Evolutionary conservation across 1,140 invertebrate species (phyloP), one percentile per base, ranked within the genome.

Genomic region (Heliconius eleuchia): DNA sequence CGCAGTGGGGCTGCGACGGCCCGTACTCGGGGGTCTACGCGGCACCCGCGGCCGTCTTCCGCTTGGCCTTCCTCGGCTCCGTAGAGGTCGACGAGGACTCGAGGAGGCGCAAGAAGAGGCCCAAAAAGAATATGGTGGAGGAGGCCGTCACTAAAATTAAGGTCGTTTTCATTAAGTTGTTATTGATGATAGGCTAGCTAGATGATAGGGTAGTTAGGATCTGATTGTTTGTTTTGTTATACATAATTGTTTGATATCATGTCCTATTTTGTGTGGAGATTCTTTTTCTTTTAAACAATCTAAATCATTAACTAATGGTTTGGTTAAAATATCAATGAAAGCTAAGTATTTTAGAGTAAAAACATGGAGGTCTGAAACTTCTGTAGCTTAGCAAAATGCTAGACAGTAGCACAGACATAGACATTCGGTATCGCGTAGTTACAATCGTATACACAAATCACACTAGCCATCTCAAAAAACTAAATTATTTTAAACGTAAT

Each of bases 121-220:
- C 97, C 95, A 98, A 97, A 96, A 98, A 98, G 96, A 96, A 97
- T 95, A 98, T 98, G 96, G 99, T 99, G 84, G 98, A 99, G 95
- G 98, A 99, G 95, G 98, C 99, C 88, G 98, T 99, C 88, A 97
- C 97, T 88, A 98, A 98, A 95, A 98, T 99, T 88, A 99, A 99
- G 98, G 98, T 99, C 96, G 87, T 30, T 66, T 66, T 27, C 23
- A 27, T 60, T 23, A 34, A 50, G 16, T 66, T 66, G 60, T 66
- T 66, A 57, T 52, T 57, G 55, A 23, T 23, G 19, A 23, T 66
- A 66, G 60, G 60, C 60, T 66, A 66, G 23, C 30, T 57, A 23
- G 42, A 46, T 16, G 42, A 46, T 46, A 46, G 13, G 42, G 13
- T 46, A 46, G 55, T 11, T 57, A 57, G n/a, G 60, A 30, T 27